Evolutionary conservation across 2,797 vertebrate species (phyloP).

Genomic region (Forpus xanthops): DNA sequence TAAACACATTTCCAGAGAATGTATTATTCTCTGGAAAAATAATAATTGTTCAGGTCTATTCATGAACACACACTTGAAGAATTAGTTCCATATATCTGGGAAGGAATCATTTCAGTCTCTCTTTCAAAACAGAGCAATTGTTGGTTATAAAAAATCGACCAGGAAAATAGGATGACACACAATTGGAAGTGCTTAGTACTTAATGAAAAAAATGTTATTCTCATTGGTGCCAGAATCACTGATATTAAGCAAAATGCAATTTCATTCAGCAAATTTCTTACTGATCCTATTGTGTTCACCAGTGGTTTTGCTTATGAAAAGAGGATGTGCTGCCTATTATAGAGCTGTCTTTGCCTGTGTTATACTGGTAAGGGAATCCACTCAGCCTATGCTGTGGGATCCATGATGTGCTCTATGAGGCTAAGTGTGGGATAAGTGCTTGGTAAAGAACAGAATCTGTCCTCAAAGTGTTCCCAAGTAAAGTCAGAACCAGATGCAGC

Average conservation of each 20-base stretch:
- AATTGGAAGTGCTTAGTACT: constrained; percentile 18
- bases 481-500: neutral
- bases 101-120: neutral
- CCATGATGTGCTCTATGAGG: neutral
- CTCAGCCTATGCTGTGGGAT: neutral
- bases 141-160: neutral
- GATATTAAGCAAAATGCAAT: neutral
- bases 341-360: neutral
- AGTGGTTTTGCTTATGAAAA: neutral
- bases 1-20: constrained; percentile 31
- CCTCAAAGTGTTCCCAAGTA: neutral
- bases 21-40: constrained; percentile 38
- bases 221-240: neutral
- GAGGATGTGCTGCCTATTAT: neutral
- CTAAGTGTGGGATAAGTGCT: neutral
- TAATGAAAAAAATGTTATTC: constrained; percentile 13
- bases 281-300: neutral
- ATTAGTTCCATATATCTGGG: constrained; percentile 49
- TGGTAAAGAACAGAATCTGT: neutral
- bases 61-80: constrained; percentile 4
- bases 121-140: neutral
- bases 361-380: neutral
- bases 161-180: constrained; percentile 11
- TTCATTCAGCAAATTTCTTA: constrained; percentile 12
- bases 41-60: constrained; percentile 50